A percentile compares a stretch with the other conserved stretches of the same genome.
phyloP scores from a whole-genome alignment of 1,140 invertebrate genomes.

The Calycopis cecrops region DNA sequence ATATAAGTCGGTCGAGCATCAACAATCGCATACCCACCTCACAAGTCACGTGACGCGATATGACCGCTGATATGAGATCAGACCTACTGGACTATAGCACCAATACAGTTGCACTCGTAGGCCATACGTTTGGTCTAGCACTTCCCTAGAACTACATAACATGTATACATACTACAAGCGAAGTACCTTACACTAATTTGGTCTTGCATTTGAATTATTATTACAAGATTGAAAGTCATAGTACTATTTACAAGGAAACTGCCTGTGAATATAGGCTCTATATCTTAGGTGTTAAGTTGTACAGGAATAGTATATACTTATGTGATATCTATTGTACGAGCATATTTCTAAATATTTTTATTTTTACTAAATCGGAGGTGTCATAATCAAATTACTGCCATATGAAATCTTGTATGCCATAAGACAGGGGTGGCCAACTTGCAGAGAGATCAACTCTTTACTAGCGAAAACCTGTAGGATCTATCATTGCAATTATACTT shows the following conservation, averaged over 20 bases:
- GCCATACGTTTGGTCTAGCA: conserved; percentile 67
- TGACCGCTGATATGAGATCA: conserved; percentile 66
- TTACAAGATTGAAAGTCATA: conserved; percentile 6
- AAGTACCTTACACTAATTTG: conserved; percentile 15
- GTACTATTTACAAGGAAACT: not conserved
- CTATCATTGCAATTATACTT: too few relatives aligned
- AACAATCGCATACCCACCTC: conserved; percentile 8
- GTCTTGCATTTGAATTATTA: conserved; percentile 5
- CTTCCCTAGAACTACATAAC: conserved; percentile 20
- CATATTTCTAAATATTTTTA: too few relatives aligned
- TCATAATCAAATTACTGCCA: too few relatives aligned
- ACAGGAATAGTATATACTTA: too few relatives aligned
- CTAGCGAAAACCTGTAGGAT: too few relatives aligned
- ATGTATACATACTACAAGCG: conserved; percentile 17
- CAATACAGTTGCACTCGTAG: conserved; percentile 69
- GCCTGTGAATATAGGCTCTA: not conserved
- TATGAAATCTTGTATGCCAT: too few relatives aligned
- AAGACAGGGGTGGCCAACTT: too few relatives aligned
- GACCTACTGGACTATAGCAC: conserved; percentile 69
- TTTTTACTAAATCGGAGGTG: too few relatives aligned
- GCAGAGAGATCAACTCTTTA: too few relatives aligned
- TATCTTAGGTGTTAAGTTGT: too few relatives aligned
- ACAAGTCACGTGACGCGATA: conserved; percentile 11
- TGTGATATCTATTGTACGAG: too few relatives aligned
- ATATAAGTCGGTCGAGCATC: conserved; percentile 2